Conservation (phyloP, 2,797 vertebrate species). For the Anabas testudineus region DNA sequence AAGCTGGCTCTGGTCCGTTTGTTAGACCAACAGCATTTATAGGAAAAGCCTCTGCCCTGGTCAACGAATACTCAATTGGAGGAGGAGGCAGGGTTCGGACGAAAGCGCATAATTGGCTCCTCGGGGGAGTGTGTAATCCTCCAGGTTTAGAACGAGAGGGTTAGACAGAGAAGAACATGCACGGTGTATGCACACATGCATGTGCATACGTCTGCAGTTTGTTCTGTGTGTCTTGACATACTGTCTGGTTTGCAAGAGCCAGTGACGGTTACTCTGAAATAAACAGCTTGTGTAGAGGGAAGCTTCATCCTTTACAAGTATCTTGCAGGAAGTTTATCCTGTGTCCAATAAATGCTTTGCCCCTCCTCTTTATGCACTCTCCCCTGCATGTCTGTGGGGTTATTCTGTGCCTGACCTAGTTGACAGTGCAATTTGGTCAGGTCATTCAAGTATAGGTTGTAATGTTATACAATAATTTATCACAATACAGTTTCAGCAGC, state of each 20-base stretch:
- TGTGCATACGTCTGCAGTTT: not conserved
- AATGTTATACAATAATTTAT: not conserved
- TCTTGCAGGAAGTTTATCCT: slow-evolving; percentile 43
- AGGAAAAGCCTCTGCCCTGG: slow-evolving; percentile 9
- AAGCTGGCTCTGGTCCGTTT: not conserved
- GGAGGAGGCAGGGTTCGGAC: slow-evolving; percentile 32
- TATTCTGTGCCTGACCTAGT: slow-evolving; percentile 50
- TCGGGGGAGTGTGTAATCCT: slow-evolving; percentile 71
- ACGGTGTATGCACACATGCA: slow-evolving; percentile 1
- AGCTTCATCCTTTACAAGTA: not conserved
- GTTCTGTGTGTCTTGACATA: not conserved
- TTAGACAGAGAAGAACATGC: slow-evolving; percentile 22
- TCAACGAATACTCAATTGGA: slow-evolving; percentile 43
- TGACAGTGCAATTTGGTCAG: not conserved
- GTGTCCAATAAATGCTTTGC: slow-evolving; percentile 26
- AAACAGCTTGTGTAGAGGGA: slow-evolving; percentile 27
- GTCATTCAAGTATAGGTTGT: not conserved
- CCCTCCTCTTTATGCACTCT: slow-evolving; percentile 15
- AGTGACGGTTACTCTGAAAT: not conserved
- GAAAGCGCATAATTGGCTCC: slow-evolving; percentile 79
- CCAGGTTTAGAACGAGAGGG: slow-evolving; percentile 35
- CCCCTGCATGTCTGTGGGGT: slow-evolving; percentile 26
- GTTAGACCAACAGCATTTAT: slow-evolving; percentile 5
- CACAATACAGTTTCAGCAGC: not conserved
- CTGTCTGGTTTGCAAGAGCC: not conserved